Percentiles rank a stretch among this genome's conserved stretches.
Evolutionary conservation across 2,888 invertebrate species (phyloP).

Genomic region (Acleris cristana): DNA sequence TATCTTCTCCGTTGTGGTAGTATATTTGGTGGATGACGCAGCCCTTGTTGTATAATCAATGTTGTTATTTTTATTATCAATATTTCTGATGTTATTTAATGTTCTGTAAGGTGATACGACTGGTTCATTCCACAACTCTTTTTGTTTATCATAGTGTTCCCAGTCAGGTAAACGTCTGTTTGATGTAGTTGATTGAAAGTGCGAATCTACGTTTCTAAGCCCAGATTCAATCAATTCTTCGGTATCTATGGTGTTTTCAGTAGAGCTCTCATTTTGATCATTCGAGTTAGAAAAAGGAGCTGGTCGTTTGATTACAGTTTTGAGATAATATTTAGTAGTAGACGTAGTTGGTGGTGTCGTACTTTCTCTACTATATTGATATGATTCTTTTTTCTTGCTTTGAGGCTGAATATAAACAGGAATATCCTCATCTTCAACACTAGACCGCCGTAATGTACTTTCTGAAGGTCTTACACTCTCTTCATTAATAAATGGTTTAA

Average conservation of each 20-base stretch:
- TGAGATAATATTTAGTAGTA: conserved; percentile 65
- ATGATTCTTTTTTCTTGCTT: conserved; percentile 15
- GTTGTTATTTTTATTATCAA: conserved; percentile 48
- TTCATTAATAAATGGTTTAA: conserved; percentile 45
- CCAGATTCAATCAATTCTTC: conserved; percentile 55
- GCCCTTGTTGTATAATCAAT: conserved; percentile 54
- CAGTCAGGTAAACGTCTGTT: conserved; percentile 45
- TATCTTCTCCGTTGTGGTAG: conserved; percentile 48
- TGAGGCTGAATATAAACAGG: conserved; percentile 52
- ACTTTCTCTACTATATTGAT: conserved; percentile 17
- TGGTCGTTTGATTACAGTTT: conserved; percentile 66
- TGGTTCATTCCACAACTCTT: conserved; percentile 64
- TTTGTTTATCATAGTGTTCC: conserved; percentile 44
- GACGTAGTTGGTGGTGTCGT: conserved; percentile 47
- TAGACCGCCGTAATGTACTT: conserved; percentile 51
- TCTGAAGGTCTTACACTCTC: conserved; percentile 46
- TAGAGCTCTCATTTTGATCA: conserved; percentile 50
- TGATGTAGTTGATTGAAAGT: conserved; percentile 43
- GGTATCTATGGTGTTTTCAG: conserved; percentile 58
- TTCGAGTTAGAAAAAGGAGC: conserved; percentile 53
- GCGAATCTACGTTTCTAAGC: conserved; percentile 48
- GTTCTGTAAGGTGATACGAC: conserved; percentile 81
- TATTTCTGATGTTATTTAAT: conserved; percentile 69
- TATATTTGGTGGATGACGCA: conserved; percentile 49
- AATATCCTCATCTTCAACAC: conserved; percentile 56